Conservation (phyloP, 2,888 invertebrate genomes). For the Andrena marginata region DNA sequence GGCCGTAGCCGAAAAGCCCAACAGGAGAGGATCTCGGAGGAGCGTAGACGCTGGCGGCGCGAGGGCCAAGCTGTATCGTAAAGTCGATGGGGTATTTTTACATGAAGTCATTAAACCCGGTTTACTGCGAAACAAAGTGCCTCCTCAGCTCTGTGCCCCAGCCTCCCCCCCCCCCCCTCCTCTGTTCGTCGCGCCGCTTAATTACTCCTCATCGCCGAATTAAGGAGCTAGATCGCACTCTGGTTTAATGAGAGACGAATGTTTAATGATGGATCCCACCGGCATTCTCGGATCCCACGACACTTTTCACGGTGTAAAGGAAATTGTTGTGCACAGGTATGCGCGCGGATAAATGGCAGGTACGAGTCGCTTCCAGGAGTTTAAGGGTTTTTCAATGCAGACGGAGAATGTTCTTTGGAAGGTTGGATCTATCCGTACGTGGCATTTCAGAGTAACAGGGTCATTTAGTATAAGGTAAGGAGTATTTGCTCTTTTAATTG, state of each 20-base stretch:
- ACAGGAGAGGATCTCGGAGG: slow-evolving; percentile 1
- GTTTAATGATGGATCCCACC: slow-evolving; percentile 67
- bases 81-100: slow-evolving; percentile 82
- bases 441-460: not conserved
- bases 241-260: slow-evolving; percentile 75
- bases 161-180: not conserved
- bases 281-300: slow-evolving; percentile 49
- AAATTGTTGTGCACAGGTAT: slow-evolving; percentile 31
- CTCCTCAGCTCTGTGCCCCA: slow-evolving; percentile 31
- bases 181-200: slow-evolving; percentile 66
- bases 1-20: slow-evolving; percentile 72
- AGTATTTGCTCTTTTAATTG: no score
- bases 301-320: slow-evolving; percentile 68
- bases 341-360: not conserved
- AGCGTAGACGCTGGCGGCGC: slow-evolving; percentile 35
- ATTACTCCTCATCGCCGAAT: slow-evolving; percentile 80
- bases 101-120: slow-evolving; percentile 81
- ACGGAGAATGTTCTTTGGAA: not conserved
- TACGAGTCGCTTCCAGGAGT: not conserved
- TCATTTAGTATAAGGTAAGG: no score
- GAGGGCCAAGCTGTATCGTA: slow-evolving; percentile 72
- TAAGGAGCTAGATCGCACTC: slow-evolving; percentile 71
- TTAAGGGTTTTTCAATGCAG: not conserved
- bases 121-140: slow-evolving; percentile 81
- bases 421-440: not conserved